Base-by-base conservation (phyloP, 2,888 invertebrate genomes). In the Agrochola lychnidis region DNA sequence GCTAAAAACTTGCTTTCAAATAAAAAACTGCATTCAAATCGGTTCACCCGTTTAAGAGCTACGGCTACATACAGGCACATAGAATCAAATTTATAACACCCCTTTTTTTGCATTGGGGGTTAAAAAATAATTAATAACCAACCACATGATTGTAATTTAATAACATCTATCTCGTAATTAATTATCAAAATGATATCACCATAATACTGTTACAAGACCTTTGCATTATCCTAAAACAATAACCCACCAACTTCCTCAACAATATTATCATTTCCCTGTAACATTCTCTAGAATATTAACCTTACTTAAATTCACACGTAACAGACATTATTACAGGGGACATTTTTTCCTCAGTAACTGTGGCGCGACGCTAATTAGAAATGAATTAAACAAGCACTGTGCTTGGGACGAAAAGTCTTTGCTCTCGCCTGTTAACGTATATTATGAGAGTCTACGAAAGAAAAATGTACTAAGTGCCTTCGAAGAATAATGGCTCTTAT, bases 351-450 rank as follows among this genome's bases (percentile, higher is more conserved):
- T 70, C n/a, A 56, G 77, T 57, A 48, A 63, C 70, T 53, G 77
- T 75, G 68, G 70, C 77, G 64, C 72, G 56, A 59, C 66, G 81
- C 87, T 89, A 89, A 89, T 89, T 89, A 86, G 81, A 88, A 84
- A 86, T 85, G 83, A 88, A 89, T 89, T 88, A 84, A 88, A 85
- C 83, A 87, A 84, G 82, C 87, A 83, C 73, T 73, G 48, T n/a
- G 14, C 45, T 14, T 45, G 74, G 79, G 80, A 79, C 83, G 84
- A 85, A 87, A 89, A 79, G 80, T 75, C 70, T 76, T 70, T 70
- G 45, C 85, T 73, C 76, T 53, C 66, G 40, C 53, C 76, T 83
- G 79, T 85, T 76, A 79, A 59, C 72, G 74, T 83, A 61, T 51
- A 74, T 76, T 76, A 83, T 45, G 62, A 51, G 61, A 78, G 63